These are phyloP conservation scores for Odontocolon sp. DNA, from an alignment of 2,888 invertebrate species.

Conservation along the genomic window DNA sequence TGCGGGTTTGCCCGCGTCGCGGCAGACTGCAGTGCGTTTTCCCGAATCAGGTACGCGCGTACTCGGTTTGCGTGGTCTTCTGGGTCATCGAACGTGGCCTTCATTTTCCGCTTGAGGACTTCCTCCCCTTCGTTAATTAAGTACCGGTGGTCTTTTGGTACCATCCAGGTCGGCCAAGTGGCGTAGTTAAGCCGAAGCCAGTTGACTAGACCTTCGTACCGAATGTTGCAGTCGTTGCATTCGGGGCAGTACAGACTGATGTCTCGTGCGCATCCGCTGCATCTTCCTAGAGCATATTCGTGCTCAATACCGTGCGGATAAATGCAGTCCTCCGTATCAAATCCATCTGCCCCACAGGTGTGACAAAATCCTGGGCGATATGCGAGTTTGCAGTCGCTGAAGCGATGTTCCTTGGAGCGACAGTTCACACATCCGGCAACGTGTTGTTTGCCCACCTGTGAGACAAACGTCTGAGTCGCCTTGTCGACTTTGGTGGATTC, in stretches of 20 bases:
- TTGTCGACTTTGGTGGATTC: constrained; percentile 2
- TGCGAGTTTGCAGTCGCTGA: constrained; percentile 4
- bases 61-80: constrained; percentile 25
- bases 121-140: constrained; percentile 17
- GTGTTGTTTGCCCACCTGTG: constrained; percentile 17
- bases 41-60: constrained; percentile 30
- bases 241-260: constrained; percentile 33
- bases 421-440: constrained; percentile 26
- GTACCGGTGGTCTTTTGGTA: constrained; percentile 25
- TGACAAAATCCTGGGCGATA: constrained; percentile 44
- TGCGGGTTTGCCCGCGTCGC: not conserved
- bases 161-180: constrained; percentile 20
- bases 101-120: constrained; percentile 23
- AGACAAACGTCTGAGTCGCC: constrained; percentile 33
- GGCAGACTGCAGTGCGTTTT: constrained; percentile 33
- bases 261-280: constrained; percentile 28
- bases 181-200: constrained; percentile 28
- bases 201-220: constrained; percentile 6
- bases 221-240: constrained; percentile 37
- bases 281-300: constrained; percentile 18
- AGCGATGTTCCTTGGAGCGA: constrained; percentile 18
- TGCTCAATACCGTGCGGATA: constrained; percentile 49
- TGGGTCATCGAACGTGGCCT: constrained; percentile 32
- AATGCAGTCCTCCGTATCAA: constrained; percentile 38
- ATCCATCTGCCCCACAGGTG: constrained; percentile 46